A percentile compares a stretch with the other conserved stretches of the same genome.
Conservation (phyloP, 1,140 invertebrate species). For the Bradysia coprophila region DNA sequence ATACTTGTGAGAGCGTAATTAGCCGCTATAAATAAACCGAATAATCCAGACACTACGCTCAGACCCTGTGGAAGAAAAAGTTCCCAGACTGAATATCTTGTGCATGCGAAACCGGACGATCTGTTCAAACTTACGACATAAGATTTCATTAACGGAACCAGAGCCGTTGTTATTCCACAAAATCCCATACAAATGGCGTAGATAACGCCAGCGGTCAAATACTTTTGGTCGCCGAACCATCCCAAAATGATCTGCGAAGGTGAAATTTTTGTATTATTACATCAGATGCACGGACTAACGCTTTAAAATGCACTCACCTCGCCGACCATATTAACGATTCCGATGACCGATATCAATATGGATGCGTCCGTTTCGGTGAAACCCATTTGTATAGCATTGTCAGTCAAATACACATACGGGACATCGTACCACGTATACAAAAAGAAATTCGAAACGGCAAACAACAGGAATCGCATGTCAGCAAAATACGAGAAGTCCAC, state of each 20-base stretch:
- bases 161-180: constrained; percentile 47
- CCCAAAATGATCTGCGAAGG: constrained; percentile 60
- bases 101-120: too few species aligned
- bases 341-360: constrained; percentile 67
- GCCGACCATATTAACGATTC: constrained; percentile 69
- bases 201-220: constrained; percentile 50
- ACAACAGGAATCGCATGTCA: constrained; percentile 55
- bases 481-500: constrained; percentile 61
- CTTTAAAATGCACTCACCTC: too few species aligned
- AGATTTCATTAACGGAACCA: constrained; percentile 39
- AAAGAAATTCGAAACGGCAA: constrained; percentile 68
- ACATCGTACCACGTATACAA: constrained; percentile 80
- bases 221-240: constrained; percentile 65
- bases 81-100: too few species aligned
- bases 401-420: constrained; percentile 69
- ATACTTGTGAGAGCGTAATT: constrained; percentile 76
- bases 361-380: constrained; percentile 52
- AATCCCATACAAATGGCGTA: constrained; percentile 62
- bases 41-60: constrained; percentile 43
- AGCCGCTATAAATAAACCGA: constrained; percentile 70
- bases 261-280: constrained; percentile 1
- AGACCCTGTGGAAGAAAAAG: constrained; percentile 19
- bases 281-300: too few species aligned
- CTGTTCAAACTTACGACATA: constrained; percentile 3
- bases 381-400: constrained; percentile 52